Percentiles rank a stretch among this genome's conserved stretches.
These are phyloP conservation scores for Echinops telfairi DNA, from an alignment of 2,113 vertebrate genomes.

Conservation along the genomic window DNA sequence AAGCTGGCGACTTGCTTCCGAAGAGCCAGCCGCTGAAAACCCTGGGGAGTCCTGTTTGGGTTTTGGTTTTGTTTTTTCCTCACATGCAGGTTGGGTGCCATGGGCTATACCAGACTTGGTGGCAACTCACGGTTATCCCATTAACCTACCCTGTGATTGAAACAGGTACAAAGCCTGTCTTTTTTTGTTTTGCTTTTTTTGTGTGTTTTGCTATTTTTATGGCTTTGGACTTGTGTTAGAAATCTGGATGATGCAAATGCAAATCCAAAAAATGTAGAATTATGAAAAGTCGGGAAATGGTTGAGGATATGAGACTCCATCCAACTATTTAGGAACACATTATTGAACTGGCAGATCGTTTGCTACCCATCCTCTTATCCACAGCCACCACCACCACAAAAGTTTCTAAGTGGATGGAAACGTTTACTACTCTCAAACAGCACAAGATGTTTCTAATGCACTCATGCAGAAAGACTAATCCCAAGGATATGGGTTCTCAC, in stretches of 20 bases:
- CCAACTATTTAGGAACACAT: neutral
- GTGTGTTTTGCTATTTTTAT: neutral
- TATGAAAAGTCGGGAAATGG: neutral
- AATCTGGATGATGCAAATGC: neutral
- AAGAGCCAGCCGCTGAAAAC: neutral
- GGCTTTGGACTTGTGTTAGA: neutral
- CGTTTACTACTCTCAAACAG: neutral
- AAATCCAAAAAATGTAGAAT: neutral
- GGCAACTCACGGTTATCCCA: neutral
- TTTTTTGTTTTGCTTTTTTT: neutral
- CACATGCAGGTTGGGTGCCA: neutral
- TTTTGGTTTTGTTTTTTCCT: neutral
- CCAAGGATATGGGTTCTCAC: neutral
- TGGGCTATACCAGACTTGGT: neutral
- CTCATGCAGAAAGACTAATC: neutral
- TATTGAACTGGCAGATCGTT: neutral
- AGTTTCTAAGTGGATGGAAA: neutral
- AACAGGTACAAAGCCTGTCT: neutral
- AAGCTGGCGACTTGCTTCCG: neutral
- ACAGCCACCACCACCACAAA: neutral
- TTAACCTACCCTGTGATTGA: neutral
- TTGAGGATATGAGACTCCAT: neutral
- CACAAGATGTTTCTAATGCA: neutral
- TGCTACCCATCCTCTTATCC: neutral
- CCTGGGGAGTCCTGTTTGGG: neutral